phyloP scores from a whole-genome alignment of 2,113 vertebrate genomes.

The Chloebia gouldiae region DNA sequence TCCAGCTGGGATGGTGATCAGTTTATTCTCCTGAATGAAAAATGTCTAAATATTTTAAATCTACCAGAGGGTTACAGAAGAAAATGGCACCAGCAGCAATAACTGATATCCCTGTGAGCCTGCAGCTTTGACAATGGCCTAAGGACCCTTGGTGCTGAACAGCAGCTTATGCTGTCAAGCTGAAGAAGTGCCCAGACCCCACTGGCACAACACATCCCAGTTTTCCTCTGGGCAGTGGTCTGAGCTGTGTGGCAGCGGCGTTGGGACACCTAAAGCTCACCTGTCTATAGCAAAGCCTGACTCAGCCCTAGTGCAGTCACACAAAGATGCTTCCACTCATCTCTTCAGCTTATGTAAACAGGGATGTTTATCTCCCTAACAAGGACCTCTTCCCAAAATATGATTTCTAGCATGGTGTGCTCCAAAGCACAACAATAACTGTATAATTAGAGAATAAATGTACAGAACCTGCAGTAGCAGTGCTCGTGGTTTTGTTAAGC shows the following conservation, averaged over 20 bases:
- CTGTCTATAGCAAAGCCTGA: background rate
- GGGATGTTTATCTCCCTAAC: background rate
- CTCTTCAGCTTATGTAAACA: background rate
- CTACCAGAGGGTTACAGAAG: background rate
- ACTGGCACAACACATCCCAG: background rate
- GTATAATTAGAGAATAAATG: background rate
- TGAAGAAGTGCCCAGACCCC: background rate
- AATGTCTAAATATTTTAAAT: background rate
- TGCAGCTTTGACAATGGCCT: background rate
- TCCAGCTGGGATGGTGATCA: background rate
- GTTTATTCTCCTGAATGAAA: background rate
- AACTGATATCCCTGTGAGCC: background rate
- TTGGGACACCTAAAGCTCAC: background rate
- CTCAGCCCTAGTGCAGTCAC: background rate
- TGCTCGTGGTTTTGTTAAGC: rapidly evolving
- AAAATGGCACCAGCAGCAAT: background rate
- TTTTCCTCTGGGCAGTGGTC: background rate
- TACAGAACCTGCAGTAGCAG: background rate
- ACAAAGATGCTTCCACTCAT: background rate
- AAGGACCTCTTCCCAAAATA: background rate
- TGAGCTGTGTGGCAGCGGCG: rapidly evolving
- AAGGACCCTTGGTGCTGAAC: background rate
- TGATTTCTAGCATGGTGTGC: background rate
- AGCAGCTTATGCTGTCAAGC: background rate
- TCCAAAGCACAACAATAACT: background rate